These are phyloP conservation scores for Mystacides longicornis DNA, from an alignment of 2,888 invertebrate genomes.

Conservation along the genomic window DNA sequence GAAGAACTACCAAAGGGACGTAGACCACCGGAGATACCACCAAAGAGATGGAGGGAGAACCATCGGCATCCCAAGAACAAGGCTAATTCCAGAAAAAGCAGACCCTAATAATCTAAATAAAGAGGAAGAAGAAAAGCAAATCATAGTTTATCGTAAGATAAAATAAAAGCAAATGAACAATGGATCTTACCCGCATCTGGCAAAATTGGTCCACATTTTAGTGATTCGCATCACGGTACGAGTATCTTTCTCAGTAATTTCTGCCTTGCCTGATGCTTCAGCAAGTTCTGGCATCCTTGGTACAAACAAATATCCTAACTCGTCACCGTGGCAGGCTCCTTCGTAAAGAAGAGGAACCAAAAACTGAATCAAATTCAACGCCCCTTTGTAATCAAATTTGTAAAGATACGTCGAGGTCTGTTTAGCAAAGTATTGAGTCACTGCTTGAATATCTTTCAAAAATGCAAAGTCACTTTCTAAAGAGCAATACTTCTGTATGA, in stretches of 20 bases:
- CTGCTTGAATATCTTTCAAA: constrained; percentile 21
- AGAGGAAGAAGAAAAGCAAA: too few relatives aligned
- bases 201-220: not conserved
- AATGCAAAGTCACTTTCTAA: constrained; percentile 26
- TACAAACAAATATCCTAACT: not conserved
- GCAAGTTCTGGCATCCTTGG: not conserved
- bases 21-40: too few relatives aligned
- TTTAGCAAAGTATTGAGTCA: constrained; percentile 17
- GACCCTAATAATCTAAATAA: too few relatives aligned
- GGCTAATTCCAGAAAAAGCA: too few relatives aligned
- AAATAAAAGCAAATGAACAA: too few relatives aligned
- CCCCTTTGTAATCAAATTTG: constrained; percentile 26
- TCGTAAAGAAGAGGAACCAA: constrained; percentile 15
- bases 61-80: too few relatives aligned
- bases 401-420: constrained; percentile 25
- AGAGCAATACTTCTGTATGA: constrained; percentile 16
- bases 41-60: too few relatives aligned
- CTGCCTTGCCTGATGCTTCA: not conserved
- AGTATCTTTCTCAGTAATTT: too few relatives aligned
- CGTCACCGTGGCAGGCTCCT: not conserved
- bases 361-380: constrained; percentile 25
- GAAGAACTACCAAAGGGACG: too few relatives aligned
- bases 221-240: not conserved
- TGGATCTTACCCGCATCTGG: not conserved
- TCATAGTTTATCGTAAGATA: too few relatives aligned